Evolutionary conservation across 30 jellyfish, hydroid and myxozoan species (phyloP).

Genomic region (Calvadosia cruxmelitensis): DNA sequence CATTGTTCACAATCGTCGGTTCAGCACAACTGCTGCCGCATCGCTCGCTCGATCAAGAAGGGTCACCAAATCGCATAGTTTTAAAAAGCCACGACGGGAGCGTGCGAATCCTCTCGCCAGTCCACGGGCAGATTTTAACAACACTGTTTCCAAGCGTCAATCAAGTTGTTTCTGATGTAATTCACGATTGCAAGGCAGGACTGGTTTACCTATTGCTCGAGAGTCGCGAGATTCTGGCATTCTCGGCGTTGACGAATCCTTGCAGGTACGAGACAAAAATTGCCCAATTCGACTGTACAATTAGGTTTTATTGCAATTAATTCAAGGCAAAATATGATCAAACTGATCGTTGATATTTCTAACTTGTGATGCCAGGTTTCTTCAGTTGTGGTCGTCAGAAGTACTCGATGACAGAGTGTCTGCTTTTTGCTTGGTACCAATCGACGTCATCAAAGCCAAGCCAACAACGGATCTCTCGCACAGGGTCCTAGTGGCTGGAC

Average conservation of each 20-base stretch:
- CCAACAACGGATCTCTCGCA: not conserved
- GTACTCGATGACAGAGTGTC: not conserved
- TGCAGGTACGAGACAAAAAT: conserved; percentile 60
- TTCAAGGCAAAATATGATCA: not conserved
- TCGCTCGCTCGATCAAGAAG: conserved; percentile 8
- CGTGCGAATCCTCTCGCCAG: conserved; percentile 82
- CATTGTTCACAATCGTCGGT: conserved; percentile 55
- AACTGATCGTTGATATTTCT: too few species aligned
- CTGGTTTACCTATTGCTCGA: conserved; percentile 30
- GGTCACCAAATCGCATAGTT: conserved; percentile 40
- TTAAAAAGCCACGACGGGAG: conserved; percentile 66
- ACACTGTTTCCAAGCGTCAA: conserved; percentile 61
- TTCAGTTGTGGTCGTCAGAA: not conserved
- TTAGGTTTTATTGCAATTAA: too few species aligned
- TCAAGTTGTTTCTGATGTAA: conserved; percentile 22
- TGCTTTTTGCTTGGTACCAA: not conserved
- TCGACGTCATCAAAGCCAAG: not conserved
- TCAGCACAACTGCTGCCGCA: conserved; percentile 18
- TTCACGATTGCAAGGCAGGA: conserved; percentile 35
- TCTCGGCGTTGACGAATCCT: conserved; percentile 69
- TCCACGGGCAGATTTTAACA: conserved; percentile 60
- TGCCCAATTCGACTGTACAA: too few species aligned
- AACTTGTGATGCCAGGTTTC: not conserved
- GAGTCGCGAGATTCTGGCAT: conserved; percentile 53
- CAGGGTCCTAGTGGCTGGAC: not conserved